These are phyloP conservation scores for Apamea crenata DNA, from an alignment of 2,888 invertebrate genomes.

Conservation along the genomic window DNA sequence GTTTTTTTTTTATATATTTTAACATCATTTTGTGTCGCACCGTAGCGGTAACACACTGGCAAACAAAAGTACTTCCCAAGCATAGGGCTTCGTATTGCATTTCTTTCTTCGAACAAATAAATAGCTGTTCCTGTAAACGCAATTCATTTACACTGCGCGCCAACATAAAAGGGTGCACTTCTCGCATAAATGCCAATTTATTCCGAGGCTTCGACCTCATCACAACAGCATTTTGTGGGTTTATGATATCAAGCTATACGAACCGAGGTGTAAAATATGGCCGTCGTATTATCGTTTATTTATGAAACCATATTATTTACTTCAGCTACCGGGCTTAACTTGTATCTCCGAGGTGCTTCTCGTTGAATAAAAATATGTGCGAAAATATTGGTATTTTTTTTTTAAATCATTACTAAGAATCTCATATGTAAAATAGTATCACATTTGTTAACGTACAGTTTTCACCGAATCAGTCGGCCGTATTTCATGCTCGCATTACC, in stretches of 20 bases:
- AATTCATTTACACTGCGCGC: conserved; percentile 28
- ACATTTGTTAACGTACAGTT: not conserved
- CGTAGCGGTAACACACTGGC: not conserved
- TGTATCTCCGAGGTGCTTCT: conserved; percentile 6
- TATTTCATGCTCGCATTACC: not conserved
- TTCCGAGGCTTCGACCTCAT: conserved; percentile 42
- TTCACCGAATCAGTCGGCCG: not conserved
- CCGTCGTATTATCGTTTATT: conserved; percentile 31
- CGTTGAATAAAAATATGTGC: not conserved
- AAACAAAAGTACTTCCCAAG: not conserved
- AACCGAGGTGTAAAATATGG: conserved; percentile 42
- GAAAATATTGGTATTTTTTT: not conserved
- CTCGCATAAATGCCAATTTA: conserved; percentile 54
- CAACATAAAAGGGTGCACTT: conserved; percentile 42
- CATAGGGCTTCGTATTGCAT: not conserved
- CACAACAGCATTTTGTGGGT: conserved; percentile 40
- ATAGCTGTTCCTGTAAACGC: conserved; percentile 12
- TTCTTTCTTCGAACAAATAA: conserved; percentile 19
- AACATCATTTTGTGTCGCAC: not conserved
- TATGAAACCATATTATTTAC: conserved; percentile 26
- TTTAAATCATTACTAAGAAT: not conserved
- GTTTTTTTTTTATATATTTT: not conserved
- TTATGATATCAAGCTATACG: conserved; percentile 43
- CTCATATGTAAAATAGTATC: not conserved
- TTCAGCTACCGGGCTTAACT: conserved; percentile 23